These are phyloP conservation scores for Adineta ricciae DNA, from an alignment of 2,888 invertebrate species.

Conservation along the genomic window DNA sequence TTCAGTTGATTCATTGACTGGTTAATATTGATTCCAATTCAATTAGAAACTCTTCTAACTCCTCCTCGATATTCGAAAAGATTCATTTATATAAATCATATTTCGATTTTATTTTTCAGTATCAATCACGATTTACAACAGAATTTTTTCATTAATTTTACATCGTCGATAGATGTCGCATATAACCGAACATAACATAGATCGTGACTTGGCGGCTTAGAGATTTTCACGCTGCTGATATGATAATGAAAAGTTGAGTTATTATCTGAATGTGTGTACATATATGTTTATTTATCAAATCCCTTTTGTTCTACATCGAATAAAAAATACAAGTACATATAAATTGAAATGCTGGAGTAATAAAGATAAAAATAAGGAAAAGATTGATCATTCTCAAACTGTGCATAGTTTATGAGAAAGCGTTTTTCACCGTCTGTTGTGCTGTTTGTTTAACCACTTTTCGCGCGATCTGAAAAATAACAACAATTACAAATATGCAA, in stretches of 20 bases:
- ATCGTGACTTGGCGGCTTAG: no score
- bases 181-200: no score
- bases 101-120: neutral
- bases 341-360: neutral
- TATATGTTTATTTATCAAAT: neutral
- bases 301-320: neutral
- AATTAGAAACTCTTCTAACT: neutral
- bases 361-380: neutral
- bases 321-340: neutral
- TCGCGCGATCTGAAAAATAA: neutral
- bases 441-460: constrained; percentile 48
- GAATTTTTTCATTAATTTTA: neutral
- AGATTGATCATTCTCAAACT: neutral
- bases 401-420: constrained; percentile 38
- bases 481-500: no score
- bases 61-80: neutral
- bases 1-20: neutral
- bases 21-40: constrained; percentile 4
- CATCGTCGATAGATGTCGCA: neutral
- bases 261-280: neutral
- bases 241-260: no score
- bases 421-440: constrained; percentile 58
- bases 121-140: neutral
- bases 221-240: no score
- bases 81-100: neutral